A percentile compares a stretch with the other conserved stretches of the same genome.
phyloP scores from a whole-genome alignment of 30 jellyfish, hydroid and myxozoan species.

The Cassiopea andromeda region DNA sequence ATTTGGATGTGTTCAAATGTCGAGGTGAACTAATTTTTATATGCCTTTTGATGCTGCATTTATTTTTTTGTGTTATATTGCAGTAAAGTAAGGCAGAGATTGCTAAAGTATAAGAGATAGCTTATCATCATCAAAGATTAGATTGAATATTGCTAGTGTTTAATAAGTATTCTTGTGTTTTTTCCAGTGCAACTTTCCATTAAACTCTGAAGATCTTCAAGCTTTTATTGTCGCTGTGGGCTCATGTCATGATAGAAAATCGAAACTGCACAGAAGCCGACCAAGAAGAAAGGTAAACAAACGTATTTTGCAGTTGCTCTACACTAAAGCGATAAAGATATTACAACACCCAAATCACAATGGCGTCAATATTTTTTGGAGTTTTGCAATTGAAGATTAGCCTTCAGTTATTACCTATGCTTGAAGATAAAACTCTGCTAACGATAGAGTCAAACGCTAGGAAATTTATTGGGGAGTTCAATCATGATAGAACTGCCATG shows the following conservation, averaged over 20 bases:
- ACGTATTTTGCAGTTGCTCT: neutral
- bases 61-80: neutral
- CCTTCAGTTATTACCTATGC: no score
- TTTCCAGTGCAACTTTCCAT: constrained; percentile 64
- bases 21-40: constrained; percentile 14
- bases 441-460: no score
- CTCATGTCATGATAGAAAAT: neutral
- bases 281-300: neutral
- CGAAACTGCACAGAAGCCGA: neutral
- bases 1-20: constrained; percentile 58
- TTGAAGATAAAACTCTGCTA: no score
- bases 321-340: no score
- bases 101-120: neutral
- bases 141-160: neutral
- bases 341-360: no score
- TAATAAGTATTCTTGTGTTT: neutral
- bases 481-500: no score
- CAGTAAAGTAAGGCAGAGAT: neutral
- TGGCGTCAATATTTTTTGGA: no score
- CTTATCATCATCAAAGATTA: neutral
- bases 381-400: no score
- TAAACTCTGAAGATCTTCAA: constrained; percentile 28
- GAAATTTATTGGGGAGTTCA: no score
- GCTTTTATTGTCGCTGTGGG: constrained; percentile 8
- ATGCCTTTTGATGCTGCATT: neutral